Evolutionary conservation across 2,888 invertebrate species (phyloP).

Genomic region (Thymelicus acteon): DNA sequence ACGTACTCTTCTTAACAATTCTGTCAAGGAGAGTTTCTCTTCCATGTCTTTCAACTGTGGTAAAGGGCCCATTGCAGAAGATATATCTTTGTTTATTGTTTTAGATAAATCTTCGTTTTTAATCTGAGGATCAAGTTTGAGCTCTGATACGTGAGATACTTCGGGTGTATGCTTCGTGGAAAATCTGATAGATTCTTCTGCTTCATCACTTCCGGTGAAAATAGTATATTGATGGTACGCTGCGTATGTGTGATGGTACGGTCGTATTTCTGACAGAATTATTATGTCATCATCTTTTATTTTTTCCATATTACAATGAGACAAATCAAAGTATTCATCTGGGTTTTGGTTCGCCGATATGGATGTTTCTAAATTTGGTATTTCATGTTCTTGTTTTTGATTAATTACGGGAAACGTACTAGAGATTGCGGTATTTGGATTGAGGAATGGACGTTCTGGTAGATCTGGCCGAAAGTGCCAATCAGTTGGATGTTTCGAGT

Average conservation of each 20-base stretch:
- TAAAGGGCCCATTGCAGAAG: slow-evolving; percentile 37
- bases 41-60: slow-evolving; percentile 42
- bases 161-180: slow-evolving; percentile 15
- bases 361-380: slow-evolving; percentile 27
- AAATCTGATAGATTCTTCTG: not conserved
- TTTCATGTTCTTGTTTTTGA: slow-evolving; percentile 10
- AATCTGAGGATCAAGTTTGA: slow-evolving; percentile 9
- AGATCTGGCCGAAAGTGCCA: slow-evolving; percentile 7
- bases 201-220: slow-evolving; percentile 3
- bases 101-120: slow-evolving; percentile 1
- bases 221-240: slow-evolving; percentile 27
- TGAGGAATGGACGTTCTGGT: slow-evolving; percentile 11
- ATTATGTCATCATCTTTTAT: not conserved
- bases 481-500: not conserved
- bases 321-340: slow-evolving; percentile 40
- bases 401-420: slow-evolving; percentile 22
- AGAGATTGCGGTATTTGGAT: slow-evolving; percentile 41
- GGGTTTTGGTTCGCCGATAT: slow-evolving; percentile 45
- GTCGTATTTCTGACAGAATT: slow-evolving; percentile 12
- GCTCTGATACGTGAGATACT: slow-evolving; percentile 13
- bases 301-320: slow-evolving; percentile 4
- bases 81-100: slow-evolving; percentile 11
- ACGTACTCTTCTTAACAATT: slow-evolving; percentile 59
- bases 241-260: not conserved
- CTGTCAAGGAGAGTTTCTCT: slow-evolving; percentile 52